phyloP scores from a whole-genome alignment of 1,140 invertebrate genomes.

The Heterodera schachtii region DNA sequence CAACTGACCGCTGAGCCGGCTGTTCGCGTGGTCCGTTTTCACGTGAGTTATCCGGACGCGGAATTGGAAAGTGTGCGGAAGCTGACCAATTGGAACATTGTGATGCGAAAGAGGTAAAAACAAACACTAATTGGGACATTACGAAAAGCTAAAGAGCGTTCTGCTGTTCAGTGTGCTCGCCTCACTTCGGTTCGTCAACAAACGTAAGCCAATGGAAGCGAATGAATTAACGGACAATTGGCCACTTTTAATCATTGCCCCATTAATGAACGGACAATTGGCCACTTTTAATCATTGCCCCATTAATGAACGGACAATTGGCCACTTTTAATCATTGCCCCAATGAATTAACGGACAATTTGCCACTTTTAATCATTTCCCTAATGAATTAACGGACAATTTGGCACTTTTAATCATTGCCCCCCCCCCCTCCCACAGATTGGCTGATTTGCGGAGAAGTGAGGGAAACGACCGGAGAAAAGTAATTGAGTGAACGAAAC shows the following conservation, averaged over 20 bases:
- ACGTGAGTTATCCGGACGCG: conserved; percentile 45
- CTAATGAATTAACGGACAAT: too few species aligned
- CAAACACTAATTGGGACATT: background rate
- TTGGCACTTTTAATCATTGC: background rate
- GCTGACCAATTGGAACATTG: conserved; percentile 53
- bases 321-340: too few species aligned
- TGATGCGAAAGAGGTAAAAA: conserved; percentile 55
- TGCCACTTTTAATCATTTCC: too few species aligned
- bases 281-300: too few species aligned
- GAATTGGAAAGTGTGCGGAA: conserved; percentile 41
- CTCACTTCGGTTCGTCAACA: conserved; percentile 63
- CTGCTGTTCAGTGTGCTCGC: conserved; percentile 51
- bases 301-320: too few species aligned
- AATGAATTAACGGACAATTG: too few species aligned
- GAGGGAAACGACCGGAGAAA: conserved; percentile 29
- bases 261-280: too few species aligned
- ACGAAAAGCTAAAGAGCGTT: background rate
- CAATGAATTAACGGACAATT: too few species aligned
- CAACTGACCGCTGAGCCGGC: conserved; percentile 37
- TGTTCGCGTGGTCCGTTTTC: conserved; percentile 50
- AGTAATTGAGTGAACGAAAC: conserved; percentile 17
- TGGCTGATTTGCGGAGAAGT: conserved; percentile 56
- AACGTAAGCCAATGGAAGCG: conserved; percentile 48
- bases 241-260: too few species aligned
- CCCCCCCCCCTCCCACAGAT: background rate